Percentiles rank a stretch among this genome's conserved stretches.
phyloP scores from a whole-genome alignment of 2,797 vertebrate genomes.

The Philypnodon macrostomus region DNA sequence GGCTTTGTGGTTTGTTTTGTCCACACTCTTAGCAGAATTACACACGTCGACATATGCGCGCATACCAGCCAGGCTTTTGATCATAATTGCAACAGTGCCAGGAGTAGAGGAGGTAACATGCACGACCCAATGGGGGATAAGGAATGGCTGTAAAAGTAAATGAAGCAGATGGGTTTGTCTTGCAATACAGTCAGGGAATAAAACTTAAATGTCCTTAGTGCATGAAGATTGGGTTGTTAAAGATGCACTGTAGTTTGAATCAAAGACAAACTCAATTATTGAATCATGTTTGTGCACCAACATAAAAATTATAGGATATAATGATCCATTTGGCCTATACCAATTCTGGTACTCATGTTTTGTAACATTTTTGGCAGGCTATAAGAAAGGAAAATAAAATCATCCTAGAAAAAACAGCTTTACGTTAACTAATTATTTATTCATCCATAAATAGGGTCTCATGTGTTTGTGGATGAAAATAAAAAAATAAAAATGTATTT shows the following conservation, averaged over 20 bases:
- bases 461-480: too few species aligned
- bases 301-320: too few species aligned
- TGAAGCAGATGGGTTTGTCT: constrained; percentile 64
- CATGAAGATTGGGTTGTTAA: constrained; percentile 33
- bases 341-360: too few species aligned
- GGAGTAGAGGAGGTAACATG: constrained; percentile 50
- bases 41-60: constrained; percentile 17
- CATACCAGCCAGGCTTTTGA: constrained; percentile 55
- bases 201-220: constrained; percentile 47
- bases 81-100: constrained; percentile 58
- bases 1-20: constrained; percentile 57
- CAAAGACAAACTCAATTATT: too few species aligned
- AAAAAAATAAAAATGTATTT: too few species aligned
- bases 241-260: constrained; percentile 39
- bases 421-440: too few species aligned
- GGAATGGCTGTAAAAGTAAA: constrained; percentile 63
- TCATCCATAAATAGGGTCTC: too few species aligned
- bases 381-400: too few species aligned
- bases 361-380: too few species aligned
- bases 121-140: constrained; percentile 49
- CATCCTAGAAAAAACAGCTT: too few species aligned
- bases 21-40: constrained; percentile 51
- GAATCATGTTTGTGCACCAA: too few species aligned
- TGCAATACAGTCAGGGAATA: constrained; percentile 29
- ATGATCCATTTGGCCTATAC: too few species aligned